phyloP scores from a whole-genome alignment of 2,797 vertebrate species.

The Tadarida brasiliensis region DNA sequence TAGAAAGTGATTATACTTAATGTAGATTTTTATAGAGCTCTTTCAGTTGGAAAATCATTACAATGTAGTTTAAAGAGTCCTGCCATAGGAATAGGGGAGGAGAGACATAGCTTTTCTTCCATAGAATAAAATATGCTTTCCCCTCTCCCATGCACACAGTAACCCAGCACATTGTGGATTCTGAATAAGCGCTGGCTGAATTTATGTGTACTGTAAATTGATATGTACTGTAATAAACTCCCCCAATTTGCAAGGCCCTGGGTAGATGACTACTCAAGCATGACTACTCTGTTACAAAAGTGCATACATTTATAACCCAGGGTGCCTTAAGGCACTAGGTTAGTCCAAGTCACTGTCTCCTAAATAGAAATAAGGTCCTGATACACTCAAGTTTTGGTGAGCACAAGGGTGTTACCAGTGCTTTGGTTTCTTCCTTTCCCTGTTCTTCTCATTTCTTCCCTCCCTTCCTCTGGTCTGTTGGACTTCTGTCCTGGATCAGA shows the following conservation, averaged over 20 bases:
- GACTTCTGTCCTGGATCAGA: not conserved
- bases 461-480: not conserved
- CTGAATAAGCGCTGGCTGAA: not conserved
- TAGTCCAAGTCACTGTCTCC: not conserved
- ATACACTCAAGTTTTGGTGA: not conserved
- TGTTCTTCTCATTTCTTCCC: not conserved
- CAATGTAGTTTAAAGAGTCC: not conserved
- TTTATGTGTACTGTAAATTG: not conserved
- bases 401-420: not conserved
- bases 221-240: not conserved
- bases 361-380: not conserved
- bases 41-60: not conserved
- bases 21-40: not conserved
- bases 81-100: not conserved
- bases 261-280: not conserved
- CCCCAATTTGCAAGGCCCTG: not conserved
- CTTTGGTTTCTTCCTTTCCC: not conserved
- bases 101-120: not conserved
- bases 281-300: not conserved
- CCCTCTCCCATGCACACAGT: not conserved
- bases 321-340: not conserved
- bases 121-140: not conserved
- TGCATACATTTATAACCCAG: not conserved
- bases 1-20: conserved; percentile 10
- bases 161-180: not conserved